Conservation (phyloP, 2,113 vertebrate species). For the Bettongia penicillata region DNA sequence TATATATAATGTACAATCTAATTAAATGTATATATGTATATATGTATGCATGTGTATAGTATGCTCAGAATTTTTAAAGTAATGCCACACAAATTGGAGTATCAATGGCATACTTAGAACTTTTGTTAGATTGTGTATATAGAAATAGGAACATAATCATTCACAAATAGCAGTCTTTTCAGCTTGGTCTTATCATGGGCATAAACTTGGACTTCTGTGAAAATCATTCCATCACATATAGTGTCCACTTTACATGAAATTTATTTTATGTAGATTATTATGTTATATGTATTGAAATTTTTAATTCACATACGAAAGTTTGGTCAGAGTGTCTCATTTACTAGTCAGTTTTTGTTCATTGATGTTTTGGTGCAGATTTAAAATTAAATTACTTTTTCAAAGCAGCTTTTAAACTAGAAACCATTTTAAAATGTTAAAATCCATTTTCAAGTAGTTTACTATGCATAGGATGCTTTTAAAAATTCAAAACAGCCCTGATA, state of each 20-base stretch:
- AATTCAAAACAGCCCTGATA: slow-evolving; percentile 81
- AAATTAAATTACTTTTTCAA: slow-evolving; percentile 54
- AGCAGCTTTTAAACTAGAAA: slow-evolving; percentile 49
- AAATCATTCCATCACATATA: not conserved
- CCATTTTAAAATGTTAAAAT: slow-evolving; percentile 71
- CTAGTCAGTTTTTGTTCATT: slow-evolving; percentile 20
- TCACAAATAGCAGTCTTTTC: not conserved
- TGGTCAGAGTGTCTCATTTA: slow-evolving; percentile 6
- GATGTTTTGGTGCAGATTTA: slow-evolving; percentile 32
- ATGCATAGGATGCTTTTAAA: slow-evolving; percentile 80
- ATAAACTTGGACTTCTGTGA: not conserved
- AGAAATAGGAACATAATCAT: not conserved
- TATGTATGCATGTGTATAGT: not conserved
- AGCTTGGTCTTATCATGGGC: not conserved
- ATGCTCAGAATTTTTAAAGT: slow-evolving; percentile 17
- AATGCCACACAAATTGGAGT: slow-evolving; percentile 1
- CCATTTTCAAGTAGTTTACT: slow-evolving; percentile 80
- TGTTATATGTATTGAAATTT: not conserved
- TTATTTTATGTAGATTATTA: slow-evolving; percentile 32
- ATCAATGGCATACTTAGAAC: not conserved
- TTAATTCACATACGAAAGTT: slow-evolving; percentile 23
- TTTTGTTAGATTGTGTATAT: not conserved
- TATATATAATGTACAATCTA: not conserved
- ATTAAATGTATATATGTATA: too few species aligned
- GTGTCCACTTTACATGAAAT: slow-evolving; percentile 37